Evolutionary conservation across 2,113 vertebrate genomes (phyloP), one percentile per base, ranked within the genome.

Genomic region (Passer montanus): DNA sequence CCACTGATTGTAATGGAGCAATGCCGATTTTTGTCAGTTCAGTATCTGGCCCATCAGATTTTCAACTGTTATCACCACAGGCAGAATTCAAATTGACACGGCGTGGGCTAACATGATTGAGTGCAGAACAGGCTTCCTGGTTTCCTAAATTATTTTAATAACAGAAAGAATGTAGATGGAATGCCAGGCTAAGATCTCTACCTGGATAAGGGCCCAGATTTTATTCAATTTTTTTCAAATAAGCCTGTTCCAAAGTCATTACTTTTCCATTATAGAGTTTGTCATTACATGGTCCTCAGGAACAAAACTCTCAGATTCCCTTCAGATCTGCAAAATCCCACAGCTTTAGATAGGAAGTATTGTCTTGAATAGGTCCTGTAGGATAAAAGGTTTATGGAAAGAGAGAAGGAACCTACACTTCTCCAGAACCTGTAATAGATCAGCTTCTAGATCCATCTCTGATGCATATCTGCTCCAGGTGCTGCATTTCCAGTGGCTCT

Each of bases 131-230:
- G 96, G 96, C 95, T 95, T 73, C 92, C 95, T 76, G 55, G 78
- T 92, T 96, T 95, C 96, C 95, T 97, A 95, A 97, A 97, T 97
- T 97, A 97, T 97, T 98, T 97, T 97, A 97, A 98, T 97, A 97
- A 97, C 95, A 97, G 96, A 97, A 98, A 98, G 96, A 98, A 98
- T 97, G 96, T 92, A 93, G 87, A 93, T 66, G 92, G 96, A 97
- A 98, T 98, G 97, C 97, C 95, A 97, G 94, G 87, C 97, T 95
- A 97, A 97, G 96, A 96, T 97, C 93, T 96, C 88, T 83, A 97
- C 95, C 97, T 97, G 98, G 97, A 97, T 94, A 93, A 87, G 15
- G 82, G 94, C 97, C 97, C 96, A 97, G 96, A 93, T 92, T 96
- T 93, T 68, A 93, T 95, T 91, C 96, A 78, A 68, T 94, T 78